These are phyloP conservation scores for Ispidina lecontei DNA, from an alignment of 2,797 vertebrate species.

Conservation along the genomic window DNA sequence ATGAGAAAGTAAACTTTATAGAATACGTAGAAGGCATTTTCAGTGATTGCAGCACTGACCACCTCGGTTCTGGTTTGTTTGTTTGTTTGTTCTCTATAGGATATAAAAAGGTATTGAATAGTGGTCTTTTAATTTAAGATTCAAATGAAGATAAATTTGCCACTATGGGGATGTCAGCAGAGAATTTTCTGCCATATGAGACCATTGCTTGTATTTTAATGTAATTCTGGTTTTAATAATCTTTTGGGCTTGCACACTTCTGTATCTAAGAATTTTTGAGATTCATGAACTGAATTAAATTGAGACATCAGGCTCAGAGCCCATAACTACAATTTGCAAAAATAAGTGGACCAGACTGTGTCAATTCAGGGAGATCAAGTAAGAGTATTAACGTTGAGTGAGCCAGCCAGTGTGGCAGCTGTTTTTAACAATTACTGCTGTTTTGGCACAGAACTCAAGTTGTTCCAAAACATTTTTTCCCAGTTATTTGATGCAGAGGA, in stretches of 20 bases:
- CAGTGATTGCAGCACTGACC: neutral
- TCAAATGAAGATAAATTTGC: neutral
- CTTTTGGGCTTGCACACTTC: neutral
- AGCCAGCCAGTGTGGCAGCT: neutral
- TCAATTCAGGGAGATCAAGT: neutral
- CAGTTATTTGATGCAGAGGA: neutral
- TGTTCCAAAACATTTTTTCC: neutral
- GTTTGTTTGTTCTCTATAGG: neutral
- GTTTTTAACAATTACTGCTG: neutral
- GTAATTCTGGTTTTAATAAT: neutral
- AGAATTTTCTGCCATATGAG: neutral
- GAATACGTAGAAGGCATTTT: constrained; percentile 37
- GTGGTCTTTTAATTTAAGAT: constrained; percentile 21
- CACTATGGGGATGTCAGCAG: neutral
- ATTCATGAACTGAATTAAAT: neutral
- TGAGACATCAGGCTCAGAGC: neutral
- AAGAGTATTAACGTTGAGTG: neutral
- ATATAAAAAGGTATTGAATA: constrained; percentile 40
- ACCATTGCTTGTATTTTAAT: neutral
- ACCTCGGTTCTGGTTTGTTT: constrained; percentile 23
- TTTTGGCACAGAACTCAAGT: neutral
- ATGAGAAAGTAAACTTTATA: constrained; percentile 51
- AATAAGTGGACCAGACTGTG: neutral
- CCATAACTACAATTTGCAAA: neutral
- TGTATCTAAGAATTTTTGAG: constrained; percentile 5